Percentiles rank a stretch among this genome's conserved stretches.
Conservation (phyloP, 2,888 invertebrate species). For the Harmothoe impar region DNA sequence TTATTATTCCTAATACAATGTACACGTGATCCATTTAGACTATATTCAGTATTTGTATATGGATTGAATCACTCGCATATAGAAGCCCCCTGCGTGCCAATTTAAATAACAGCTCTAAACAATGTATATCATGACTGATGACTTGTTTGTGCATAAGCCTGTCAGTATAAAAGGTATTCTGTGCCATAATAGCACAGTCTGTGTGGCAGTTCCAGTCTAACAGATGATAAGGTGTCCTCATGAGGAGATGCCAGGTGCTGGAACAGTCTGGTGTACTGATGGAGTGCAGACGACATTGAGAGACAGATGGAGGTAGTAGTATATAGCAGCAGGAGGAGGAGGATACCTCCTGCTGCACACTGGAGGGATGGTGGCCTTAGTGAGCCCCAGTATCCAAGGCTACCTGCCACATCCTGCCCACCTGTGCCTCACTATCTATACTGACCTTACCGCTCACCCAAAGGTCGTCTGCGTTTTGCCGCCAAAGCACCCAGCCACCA, state of each 20-base stretch:
- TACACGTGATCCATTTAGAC: too few species aligned
- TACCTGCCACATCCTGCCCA: constrained; percentile 10
- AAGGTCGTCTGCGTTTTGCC: constrained; percentile 5
- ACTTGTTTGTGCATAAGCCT: too few species aligned
- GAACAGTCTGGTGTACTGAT: not conserved
- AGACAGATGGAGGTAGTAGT: not conserved
- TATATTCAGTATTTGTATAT: too few species aligned
- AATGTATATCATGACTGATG: too few species aligned
- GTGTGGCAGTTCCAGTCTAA: too few species aligned
- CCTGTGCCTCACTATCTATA: constrained; percentile 27
- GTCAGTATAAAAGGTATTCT: too few species aligned
- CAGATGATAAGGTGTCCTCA: not conserved
- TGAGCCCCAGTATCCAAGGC: not conserved
- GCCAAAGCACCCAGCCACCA: not conserved
- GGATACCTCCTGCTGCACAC: not conserved
- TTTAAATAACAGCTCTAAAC: too few species aligned
- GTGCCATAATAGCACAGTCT: too few species aligned
- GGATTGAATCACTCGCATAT: too few species aligned
- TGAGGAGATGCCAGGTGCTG: not conserved
- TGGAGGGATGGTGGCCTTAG: not conserved
- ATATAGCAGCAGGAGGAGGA: not conserved
- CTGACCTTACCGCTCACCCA: constrained; percentile 17
- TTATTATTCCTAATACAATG: too few species aligned
- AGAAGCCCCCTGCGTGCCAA: too few species aligned
- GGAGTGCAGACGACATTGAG: not conserved